Evolutionary conservation across 2,797 vertebrate species (phyloP).

Genomic region (Mormyrops boulengeri): DNA sequence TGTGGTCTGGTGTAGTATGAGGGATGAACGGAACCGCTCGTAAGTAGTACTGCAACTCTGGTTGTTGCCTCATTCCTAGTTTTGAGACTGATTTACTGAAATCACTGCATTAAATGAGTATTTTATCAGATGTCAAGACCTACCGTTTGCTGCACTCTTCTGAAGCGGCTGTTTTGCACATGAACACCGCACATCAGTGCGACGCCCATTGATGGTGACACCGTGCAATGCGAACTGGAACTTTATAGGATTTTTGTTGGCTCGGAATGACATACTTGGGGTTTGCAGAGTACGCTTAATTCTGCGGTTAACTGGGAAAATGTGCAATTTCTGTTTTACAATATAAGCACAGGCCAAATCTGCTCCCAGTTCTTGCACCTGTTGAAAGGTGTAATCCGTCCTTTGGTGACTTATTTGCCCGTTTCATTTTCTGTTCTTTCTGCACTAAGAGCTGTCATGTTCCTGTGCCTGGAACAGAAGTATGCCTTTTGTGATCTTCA

Average conservation of each 20-base stretch:
- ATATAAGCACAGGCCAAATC: neutral
- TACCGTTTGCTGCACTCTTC: neutral
- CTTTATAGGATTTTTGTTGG: neutral
- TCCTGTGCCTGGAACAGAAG: no score
- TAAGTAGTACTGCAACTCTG: neutral
- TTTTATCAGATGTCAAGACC: neutral
- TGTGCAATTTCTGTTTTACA: neutral
- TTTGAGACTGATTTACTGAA: neutral
- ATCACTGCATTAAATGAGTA: neutral
- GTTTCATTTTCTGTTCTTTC: no score
- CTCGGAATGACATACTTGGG: neutral
- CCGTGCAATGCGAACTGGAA: neutral
- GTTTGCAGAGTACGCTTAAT: neutral
- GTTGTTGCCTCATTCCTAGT: neutral
- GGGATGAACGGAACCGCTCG: neutral
- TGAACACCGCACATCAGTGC: neutral
- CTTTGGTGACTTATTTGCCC: no score
- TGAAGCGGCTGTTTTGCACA: neutral
- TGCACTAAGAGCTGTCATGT: no score
- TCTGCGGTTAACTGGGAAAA: neutral
- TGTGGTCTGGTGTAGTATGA: neutral
- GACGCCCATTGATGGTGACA: neutral
- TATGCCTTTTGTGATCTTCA: no score
- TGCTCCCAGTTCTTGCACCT: neutral
- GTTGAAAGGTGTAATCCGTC: neutral